Evolutionary conservation across 2,113 vertebrate species (phyloP), one percentile per base, ranked within the genome.

Genomic region (Copsychus sechellarum): DNA sequence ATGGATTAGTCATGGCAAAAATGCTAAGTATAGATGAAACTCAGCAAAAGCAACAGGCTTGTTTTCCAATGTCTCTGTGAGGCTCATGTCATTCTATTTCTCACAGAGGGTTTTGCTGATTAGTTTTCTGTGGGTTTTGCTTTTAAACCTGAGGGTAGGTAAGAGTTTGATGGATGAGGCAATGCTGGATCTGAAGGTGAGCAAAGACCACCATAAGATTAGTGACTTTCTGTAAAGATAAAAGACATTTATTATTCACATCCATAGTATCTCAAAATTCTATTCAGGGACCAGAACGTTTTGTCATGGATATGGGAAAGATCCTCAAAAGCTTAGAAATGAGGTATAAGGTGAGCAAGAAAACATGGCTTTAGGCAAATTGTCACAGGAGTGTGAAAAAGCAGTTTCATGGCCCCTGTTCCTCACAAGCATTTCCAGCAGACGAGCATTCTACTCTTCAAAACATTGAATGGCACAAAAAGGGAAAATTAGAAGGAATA

Each of bases 1-100:
- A 93, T 83, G 79, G 76, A 92, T 96, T 96, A 88, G 88, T 95
- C 94, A 94, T 62, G 92, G 85, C 76, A 93, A 81, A 95, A 80
- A 81, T 64, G 72, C 31, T 80, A 93, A 71, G 25, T 83, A 48
- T 74, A 95, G 82, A 78, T 74, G 81, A 77, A 93, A 90, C 50
- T 62, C 58, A 56, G 60, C 26, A 94, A 66, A 93, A 77, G 12
- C 54, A 72, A 28, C 0, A 3, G 24, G 15, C 24, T 92, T 92
- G 36, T 94, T 92, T 94, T 66, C 60, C 67, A 66, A 5, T 16
- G 15, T 10, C 22, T 83, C 1, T 2, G 18, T 71, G 56, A 86
- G 25, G 19, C 17, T 60, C 64, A 7, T 88, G 62, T 26, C 38
- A 47, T 73, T 82, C 42, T 79, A 3, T 72, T 79, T 79, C 45